A percentile compares a stretch with the other conserved stretches of the same genome.
These are phyloP conservation scores for Napeogenes inachia DNA, from an alignment of 2,888 invertebrate genomes.

Conservation along the genomic window DNA sequence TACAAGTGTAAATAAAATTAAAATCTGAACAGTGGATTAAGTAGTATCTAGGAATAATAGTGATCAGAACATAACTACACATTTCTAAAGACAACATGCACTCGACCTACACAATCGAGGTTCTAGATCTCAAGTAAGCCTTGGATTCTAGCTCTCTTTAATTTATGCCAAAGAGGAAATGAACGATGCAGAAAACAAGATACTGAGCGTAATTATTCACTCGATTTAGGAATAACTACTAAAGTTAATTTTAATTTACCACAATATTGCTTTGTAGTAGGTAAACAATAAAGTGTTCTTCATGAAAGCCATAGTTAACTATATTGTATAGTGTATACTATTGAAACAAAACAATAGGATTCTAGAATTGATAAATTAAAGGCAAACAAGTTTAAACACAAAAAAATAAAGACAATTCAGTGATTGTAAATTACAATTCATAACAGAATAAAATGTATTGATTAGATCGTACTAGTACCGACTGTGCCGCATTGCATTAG, in stretches of 20 bases:
- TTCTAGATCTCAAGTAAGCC: conserved; percentile 18
- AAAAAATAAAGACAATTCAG: not conserved
- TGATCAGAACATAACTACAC: not conserved
- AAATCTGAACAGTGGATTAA: not conserved
- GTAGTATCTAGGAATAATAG: conserved; percentile 1
- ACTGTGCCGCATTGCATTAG: conserved; percentile 20
- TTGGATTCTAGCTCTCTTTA: conserved; percentile 19
- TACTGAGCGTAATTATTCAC: conserved; percentile 11
- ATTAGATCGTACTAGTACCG: conserved; percentile 3
- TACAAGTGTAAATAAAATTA: too few relatives aligned
- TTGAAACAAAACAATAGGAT: not conserved
- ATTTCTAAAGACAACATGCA: conserved; percentile 19
- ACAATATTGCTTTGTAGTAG: too few relatives aligned
- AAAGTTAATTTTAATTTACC: not conserved
- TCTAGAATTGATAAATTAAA: not conserved
- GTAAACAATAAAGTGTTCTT: too few relatives aligned
- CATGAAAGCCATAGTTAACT: not conserved
- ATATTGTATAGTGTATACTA: not conserved
- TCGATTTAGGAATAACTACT: not conserved
- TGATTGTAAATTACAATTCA: conserved; percentile 4
- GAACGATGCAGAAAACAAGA: conserved; percentile 22
- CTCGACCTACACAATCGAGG: conserved; percentile 17
- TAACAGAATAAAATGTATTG: conserved; percentile 1
- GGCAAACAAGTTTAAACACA: too few relatives aligned
- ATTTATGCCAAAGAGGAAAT: conserved; percentile 23